Evolutionary conservation across 2,113 vertebrate genomes (phyloP).

Genomic region (Lagenorhynchus albirostris): DNA sequence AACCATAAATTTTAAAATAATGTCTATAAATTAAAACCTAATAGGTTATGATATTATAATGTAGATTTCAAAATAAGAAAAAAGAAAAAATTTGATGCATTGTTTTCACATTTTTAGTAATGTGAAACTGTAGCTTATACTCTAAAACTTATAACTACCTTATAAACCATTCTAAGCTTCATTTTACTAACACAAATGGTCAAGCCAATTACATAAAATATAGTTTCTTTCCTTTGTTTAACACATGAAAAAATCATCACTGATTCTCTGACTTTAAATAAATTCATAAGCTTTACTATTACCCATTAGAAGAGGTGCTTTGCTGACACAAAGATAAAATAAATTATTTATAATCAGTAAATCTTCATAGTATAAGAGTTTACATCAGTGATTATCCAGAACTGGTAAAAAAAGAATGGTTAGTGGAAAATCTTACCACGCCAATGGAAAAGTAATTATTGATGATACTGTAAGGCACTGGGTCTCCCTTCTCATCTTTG

Average conservation of each 20-base stretch:
- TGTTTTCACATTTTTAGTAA: neutral
- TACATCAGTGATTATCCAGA: constrained; percentile 56
- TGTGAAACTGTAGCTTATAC: neutral
- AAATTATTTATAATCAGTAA: constrained; percentile 42
- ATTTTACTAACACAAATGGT: neutral
- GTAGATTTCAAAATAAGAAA: neutral
- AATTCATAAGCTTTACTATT: neutral
- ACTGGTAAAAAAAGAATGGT: constrained; percentile 33
- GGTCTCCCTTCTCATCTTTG: constrained; percentile 94
- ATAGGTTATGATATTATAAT: neutral
- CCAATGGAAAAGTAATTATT: constrained; percentile 98
- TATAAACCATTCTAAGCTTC: neutral
- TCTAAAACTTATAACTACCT: neutral
- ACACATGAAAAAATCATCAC: neutral
- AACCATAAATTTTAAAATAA: neutral
- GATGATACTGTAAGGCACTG: constrained; percentile 95
- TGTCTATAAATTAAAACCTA: neutral
- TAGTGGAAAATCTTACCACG: constrained; percentile 85
- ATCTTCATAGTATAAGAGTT: constrained; percentile 48
- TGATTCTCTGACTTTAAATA: neutral
- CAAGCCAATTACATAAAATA: neutral
- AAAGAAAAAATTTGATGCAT: neutral
- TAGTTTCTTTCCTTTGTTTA: neutral
- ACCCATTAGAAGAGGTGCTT: constrained; percentile 32
- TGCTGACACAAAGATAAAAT: constrained; percentile 60